These are phyloP conservation scores for Xiphorhynchus elegans DNA, from an alignment of 2,113 vertebrate genomes.

Conservation along the genomic window DNA sequence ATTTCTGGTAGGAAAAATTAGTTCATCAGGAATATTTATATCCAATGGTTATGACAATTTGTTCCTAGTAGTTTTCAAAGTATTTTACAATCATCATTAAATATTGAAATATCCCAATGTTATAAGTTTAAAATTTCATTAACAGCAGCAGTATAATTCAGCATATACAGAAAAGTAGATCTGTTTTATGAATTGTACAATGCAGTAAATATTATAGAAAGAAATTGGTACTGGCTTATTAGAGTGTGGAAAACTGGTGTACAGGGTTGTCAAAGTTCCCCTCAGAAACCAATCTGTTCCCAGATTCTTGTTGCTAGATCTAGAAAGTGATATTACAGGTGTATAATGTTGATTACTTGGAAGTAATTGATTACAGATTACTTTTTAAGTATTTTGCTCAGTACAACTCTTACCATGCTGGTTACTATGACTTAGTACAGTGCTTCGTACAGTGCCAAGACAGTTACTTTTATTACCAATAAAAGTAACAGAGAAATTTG, in stretches of 20 bases:
- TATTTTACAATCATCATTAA: background rate
- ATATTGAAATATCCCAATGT: background rate
- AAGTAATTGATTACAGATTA: conserved; percentile 26
- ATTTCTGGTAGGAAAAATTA: background rate
- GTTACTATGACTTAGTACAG: background rate
- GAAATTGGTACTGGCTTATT: background rate
- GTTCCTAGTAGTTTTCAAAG: background rate
- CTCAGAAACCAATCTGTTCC: background rate
- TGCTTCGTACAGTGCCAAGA: background rate
- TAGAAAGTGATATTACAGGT: background rate
- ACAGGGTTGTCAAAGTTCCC: background rate
- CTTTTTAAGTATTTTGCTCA: background rate
- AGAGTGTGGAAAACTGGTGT: background rate
- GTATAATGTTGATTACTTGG: conserved; percentile 6
- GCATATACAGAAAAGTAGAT: background rate
- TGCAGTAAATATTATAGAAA: background rate
- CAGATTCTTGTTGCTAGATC: background rate
- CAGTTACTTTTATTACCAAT: background rate
- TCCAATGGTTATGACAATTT: background rate
- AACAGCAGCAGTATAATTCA: background rate
- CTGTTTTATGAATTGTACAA: background rate
- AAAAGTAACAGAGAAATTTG: conserved; percentile 12
- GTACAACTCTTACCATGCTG: background rate
- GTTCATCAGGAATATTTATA: background rate
- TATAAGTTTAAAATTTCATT: background rate